A percentile compares a stretch with the other conserved stretches of the same genome.
Evolutionary conservation across 2,888 invertebrate species (phyloP).

Genomic region (Archaeoteleia sp.): DNA sequence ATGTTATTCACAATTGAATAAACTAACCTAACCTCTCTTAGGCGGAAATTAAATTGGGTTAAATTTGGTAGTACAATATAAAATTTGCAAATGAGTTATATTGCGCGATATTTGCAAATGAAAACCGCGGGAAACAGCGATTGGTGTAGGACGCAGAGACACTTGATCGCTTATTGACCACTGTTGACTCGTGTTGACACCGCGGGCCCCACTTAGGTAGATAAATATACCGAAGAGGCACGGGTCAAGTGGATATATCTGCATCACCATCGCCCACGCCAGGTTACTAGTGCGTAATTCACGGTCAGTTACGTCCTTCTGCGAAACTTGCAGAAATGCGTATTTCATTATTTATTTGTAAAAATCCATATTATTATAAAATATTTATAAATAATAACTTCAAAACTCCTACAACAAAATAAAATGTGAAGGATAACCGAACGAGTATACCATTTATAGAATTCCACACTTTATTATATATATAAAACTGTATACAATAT

Average conservation of each 20-base stretch:
- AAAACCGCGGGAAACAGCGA: slow-evolving; percentile 52
- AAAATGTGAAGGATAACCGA: too few relatives aligned
- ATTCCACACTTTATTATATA: too few relatives aligned
- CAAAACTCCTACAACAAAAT: too few relatives aligned
- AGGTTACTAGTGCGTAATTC: slow-evolving; percentile 51
- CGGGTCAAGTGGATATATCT: slow-evolving; percentile 71
- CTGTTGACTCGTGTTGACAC: slow-evolving; percentile 75
- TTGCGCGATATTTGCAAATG: slow-evolving; percentile 26
- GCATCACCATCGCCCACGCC: slow-evolving; percentile 67
- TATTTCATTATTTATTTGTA: too few relatives aligned
- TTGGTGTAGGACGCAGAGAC: slow-evolving; percentile 70
- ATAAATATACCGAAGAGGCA: slow-evolving; percentile 70
- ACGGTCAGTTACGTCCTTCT: slow-evolving; percentile 25
- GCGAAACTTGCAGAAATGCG: slow-evolving; percentile 22
- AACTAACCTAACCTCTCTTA: too few relatives aligned
- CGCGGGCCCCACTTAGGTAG: slow-evolving; percentile 73
- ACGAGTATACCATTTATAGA: too few relatives aligned
- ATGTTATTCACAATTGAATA: too few relatives aligned
- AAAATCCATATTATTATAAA: too few relatives aligned
- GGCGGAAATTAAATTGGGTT: too few relatives aligned
- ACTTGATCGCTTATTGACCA: slow-evolving; percentile 74
- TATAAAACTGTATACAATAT: too few relatives aligned
- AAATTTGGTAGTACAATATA: neutral
- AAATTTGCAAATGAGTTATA: slow-evolving; percentile 15
- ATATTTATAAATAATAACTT: too few relatives aligned